These are phyloP conservation scores for Neodon shergylaensis DNA, from an alignment of 2,113 vertebrate genomes.

Conservation along the genomic window DNA sequence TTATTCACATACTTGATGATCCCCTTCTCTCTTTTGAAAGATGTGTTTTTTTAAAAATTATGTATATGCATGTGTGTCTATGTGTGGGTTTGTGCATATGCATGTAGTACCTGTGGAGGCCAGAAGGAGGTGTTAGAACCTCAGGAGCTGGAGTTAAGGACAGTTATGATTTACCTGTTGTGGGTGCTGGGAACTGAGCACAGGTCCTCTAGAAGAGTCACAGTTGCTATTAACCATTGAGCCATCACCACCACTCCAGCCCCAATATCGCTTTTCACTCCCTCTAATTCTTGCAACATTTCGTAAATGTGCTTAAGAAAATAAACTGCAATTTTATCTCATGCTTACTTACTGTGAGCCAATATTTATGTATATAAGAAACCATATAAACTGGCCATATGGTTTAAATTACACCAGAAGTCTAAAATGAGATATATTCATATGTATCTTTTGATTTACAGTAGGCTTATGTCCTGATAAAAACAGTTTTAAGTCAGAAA, in stretches of 20 bases:
- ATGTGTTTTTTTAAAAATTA: no score
- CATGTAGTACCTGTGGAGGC: neutral
- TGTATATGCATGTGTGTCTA: neutral
- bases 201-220: neutral
- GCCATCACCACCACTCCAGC: neutral
- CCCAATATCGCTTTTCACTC: neutral
- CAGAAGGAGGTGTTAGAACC: no score
- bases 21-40: neutral
- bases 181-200: neutral
- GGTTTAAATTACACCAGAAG: neutral
- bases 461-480: neutral
- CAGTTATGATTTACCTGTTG: neutral
- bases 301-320: slow-evolving; percentile 12
- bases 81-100: neutral
- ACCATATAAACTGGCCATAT: neutral
- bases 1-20: neutral
- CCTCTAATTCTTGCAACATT: neutral
- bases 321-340: neutral
- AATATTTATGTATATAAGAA: neutral
- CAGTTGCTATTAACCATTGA: neutral
- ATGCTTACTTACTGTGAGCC: neutral
- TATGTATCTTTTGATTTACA: neutral
- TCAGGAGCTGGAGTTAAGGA: neutral
- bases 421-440: neutral
- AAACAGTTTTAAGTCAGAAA: neutral